Conservation (phyloP, 2,797 vertebrate genomes). For the Melanotaenia boesemani region DNA sequence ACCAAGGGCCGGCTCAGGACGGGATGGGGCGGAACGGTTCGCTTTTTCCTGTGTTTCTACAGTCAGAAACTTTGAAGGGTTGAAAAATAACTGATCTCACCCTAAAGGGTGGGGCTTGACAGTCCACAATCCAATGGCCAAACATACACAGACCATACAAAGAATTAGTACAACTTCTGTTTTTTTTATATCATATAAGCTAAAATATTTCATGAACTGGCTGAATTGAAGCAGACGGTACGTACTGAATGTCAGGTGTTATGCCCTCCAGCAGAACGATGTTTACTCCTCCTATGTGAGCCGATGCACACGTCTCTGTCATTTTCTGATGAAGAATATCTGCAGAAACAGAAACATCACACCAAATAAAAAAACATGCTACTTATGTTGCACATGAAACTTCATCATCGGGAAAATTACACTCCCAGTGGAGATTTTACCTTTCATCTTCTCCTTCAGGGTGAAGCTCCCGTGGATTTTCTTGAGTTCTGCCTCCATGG, state of each 20-base stretch:
- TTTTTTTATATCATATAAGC: no score
- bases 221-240: conserved; percentile 41
- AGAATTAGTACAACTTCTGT: no score
- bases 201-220: no score
- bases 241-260: conserved; percentile 98
- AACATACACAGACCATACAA: no score
- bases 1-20: no score
- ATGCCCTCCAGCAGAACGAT: conserved; percentile 98
- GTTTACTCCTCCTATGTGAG: conserved; percentile 97
- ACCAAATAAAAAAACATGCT: neutral
- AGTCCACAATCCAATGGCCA: no score
- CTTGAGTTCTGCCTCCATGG: conserved; percentile 98
- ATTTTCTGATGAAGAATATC: conserved; percentile 99
- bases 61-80: no score
- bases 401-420: neutral
- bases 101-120: no score
- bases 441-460: conserved; percentile 99
- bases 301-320: conserved; percentile 97
- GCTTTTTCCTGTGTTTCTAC: no score
- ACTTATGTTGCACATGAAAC: neutral
- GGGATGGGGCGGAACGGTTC: no score
- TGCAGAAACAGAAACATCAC: conserved; percentile 52
- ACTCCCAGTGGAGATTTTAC: conserved; percentile 46
- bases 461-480: conserved; percentile 99
- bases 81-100: no score